These are phyloP conservation scores for Cynocephalus volans DNA, from an alignment of 2,113 vertebrate genomes.

Conservation along the genomic window DNA sequence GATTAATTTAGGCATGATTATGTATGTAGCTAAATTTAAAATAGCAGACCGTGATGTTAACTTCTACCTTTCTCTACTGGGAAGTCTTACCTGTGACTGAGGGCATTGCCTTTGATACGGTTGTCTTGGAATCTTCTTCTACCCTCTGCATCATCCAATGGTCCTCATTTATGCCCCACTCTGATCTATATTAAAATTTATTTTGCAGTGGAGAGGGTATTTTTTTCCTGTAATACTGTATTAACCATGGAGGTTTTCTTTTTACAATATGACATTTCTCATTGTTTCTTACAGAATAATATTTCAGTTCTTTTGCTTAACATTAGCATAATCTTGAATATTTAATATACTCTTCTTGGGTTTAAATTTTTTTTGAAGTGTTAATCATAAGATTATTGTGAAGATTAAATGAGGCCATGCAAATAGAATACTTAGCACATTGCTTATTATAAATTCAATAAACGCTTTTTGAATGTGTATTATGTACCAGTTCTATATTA, in stretches of 20 bases:
- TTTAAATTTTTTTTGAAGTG: not conserved
- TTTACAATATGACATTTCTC: not conserved
- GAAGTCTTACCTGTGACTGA: not conserved
- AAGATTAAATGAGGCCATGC: not conserved
- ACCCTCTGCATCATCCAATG: not conserved
- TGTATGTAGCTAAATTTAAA: not conserved
- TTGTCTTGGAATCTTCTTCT: not conserved
- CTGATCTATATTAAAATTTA: not conserved
- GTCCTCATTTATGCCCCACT: not conserved
- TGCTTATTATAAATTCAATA: not conserved
- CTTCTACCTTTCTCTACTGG: not conserved
- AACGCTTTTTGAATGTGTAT: not conserved
- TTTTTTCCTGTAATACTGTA: not conserved
- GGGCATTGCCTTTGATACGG: not conserved
- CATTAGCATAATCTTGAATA: not conserved
- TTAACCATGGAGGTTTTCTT: not conserved
- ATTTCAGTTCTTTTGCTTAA: not conserved
- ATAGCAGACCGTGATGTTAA: not conserved
- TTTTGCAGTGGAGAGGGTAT: not conserved
- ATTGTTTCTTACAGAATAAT: not conserved
- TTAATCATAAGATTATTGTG: not conserved
- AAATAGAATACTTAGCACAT: not conserved
- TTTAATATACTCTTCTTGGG: not conserved
- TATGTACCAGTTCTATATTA: not conserved
- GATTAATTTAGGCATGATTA: not conserved